phyloP scores from a whole-genome alignment of 2,888 invertebrate species.

The Hyalella azteca region DNA sequence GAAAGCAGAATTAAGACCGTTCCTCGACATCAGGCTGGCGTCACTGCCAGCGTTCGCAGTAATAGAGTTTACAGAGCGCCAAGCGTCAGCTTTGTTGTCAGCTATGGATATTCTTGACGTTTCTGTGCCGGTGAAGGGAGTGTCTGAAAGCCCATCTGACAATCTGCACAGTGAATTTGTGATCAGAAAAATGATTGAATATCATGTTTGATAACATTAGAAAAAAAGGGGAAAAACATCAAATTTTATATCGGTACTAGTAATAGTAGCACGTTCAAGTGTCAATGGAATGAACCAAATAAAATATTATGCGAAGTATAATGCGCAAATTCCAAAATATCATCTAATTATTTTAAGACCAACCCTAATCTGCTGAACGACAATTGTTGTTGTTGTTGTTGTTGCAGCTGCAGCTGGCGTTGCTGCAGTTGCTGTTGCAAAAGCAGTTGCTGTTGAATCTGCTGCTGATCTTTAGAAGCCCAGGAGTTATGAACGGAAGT shows the following conservation, averaged over 20 bases:
- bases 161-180: conserved; percentile 1
- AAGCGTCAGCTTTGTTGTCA: neutral
- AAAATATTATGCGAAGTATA: too few relatives aligned
- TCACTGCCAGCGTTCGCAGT: neutral
- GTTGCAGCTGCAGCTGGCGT: neutral
- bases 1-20: neutral
- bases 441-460: neutral
- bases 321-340: too few relatives aligned
- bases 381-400: neutral
- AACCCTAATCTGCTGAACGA: neutral
- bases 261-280: too few relatives aligned
- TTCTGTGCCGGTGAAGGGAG: neutral
- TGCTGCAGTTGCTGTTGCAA: neutral
- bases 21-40: neutral
- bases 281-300: too few relatives aligned
- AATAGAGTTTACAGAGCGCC: neutral
- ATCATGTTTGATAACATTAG: too few relatives aligned
- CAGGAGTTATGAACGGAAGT: too few relatives aligned
- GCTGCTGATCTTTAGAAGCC: conserved; percentile 10
- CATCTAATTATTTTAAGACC: too few relatives aligned
- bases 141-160: neutral
- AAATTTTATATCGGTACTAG: too few relatives aligned
- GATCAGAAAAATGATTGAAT: too few relatives aligned
- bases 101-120: neutral
- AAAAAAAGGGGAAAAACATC: too few relatives aligned